phyloP scores from a whole-genome alignment of 1,140 invertebrate species.

The Neodiprion lecontei region DNA sequence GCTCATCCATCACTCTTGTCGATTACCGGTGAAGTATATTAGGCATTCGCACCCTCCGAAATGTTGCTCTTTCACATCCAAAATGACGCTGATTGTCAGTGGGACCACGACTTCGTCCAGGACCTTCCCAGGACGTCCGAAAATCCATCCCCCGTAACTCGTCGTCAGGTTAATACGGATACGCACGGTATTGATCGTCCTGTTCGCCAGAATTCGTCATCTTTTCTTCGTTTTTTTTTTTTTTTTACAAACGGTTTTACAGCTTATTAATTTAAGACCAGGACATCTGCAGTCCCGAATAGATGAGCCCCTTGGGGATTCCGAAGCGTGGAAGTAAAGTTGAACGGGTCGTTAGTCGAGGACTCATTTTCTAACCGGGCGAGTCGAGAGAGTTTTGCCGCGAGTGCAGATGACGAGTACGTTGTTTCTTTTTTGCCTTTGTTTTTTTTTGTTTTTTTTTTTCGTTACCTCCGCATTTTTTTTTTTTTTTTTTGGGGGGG shows the following conservation, averaged over 20 bases:
- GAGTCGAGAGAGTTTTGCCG: slow-evolving; percentile 37
- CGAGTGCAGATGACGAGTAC: too few species aligned
- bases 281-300: slow-evolving; percentile 26
- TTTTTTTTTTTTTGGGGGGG: too few species aligned
- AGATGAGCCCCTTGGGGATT: slow-evolving; percentile 45
- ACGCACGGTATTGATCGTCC: too few species aligned
- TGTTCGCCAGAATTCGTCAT: too few species aligned
- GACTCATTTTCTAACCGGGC: slow-evolving; percentile 29
- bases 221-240: too few species aligned
- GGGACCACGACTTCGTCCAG: too few species aligned
- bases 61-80: slow-evolving; percentile 42
- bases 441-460: background rate
- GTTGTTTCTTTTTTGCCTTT: background rate
- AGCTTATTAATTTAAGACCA: too few species aligned
- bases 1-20: slow-evolving; percentile 39
- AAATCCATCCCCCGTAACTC: too few species aligned
- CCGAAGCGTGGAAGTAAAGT: slow-evolving; percentile 23
- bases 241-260: too few species aligned
- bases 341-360: slow-evolving; percentile 51
- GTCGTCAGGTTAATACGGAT: too few species aligned
- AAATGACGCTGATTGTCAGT: slow-evolving; percentile 31
- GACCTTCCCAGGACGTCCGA: too few species aligned
- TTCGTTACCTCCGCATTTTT: background rate
- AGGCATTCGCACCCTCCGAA: slow-evolving; percentile 29
- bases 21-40: slow-evolving; percentile 26